Evolutionary conservation across 2,797 vertebrate genomes (phyloP), one percentile per base, ranked within the genome.

Genomic region (Melanogrammus aeglefinus): DNA sequence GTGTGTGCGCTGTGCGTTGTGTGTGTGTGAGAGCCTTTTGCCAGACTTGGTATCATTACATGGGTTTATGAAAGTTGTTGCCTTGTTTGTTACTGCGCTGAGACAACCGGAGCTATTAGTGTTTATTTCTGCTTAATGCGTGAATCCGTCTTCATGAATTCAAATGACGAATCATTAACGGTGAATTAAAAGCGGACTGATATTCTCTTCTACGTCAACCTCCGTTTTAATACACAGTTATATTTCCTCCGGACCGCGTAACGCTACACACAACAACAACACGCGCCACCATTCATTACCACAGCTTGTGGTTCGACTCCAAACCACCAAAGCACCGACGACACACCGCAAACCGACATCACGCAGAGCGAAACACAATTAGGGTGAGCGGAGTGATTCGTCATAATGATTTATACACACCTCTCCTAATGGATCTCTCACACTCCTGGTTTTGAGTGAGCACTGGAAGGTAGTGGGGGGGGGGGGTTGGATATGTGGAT

Each of bases 401-500:
- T 94, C 92, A 91, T 80, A 83, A 87, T 91, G 90, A 94, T 92
- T 92, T 88, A 92, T 92, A 86, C 81, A 70, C 79, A 75, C 75
- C 85, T 88, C 88, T 83, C 84, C 82, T 90, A 88, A 93, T 93
- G 88, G 88, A 92, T 89, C 91, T 90, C 90, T 77, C 80, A 83
- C 86, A 88, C 88, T 85, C 87, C 87, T 87, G 5, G 33, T 80
- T 80, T 80, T 76, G 80, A 88, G 84, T 70, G 78, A 84, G 80
- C 78, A 73, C 85, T 78, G 51, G 35, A 44, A 27, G 24, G 10
- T 33, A 73, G 10, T 1, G 39, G 39, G 44, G 44, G 44, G 44
- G 44, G 16, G 44, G 44, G 13, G 16, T 47, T 47, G 44, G 13
- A 18, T 47, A 47, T 18, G 44, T 14, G 44, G 44, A 16, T 47